Evolutionary conservation across 2,797 vertebrate genomes (phyloP).

Genomic region (Crocidura indochinensis): DNA sequence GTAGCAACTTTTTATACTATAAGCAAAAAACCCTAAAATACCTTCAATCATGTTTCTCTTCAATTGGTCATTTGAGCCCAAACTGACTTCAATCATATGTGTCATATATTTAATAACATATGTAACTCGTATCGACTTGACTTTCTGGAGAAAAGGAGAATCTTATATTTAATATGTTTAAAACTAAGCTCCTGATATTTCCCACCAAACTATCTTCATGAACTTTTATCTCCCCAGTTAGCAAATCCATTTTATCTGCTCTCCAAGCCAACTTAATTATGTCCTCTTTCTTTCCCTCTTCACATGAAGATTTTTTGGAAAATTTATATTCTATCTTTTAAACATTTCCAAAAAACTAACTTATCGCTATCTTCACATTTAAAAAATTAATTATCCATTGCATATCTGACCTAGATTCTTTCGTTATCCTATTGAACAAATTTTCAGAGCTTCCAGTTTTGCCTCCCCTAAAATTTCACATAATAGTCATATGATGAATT

Average conservation of each 20-base stretch:
- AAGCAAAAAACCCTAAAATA: background rate
- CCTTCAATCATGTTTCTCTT: background rate
- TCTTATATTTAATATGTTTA: background rate
- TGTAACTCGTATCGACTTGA: background rate
- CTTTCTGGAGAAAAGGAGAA: background rate
- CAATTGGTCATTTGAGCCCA: background rate
- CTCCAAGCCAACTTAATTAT: background rate
- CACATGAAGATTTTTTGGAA: background rate
- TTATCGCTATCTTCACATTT: background rate
- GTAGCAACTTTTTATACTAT: background rate
- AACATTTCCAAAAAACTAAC: background rate
- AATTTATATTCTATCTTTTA: background rate
- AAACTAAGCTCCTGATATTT: background rate
- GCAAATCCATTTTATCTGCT: background rate
- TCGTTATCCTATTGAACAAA: background rate
- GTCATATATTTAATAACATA: background rate
- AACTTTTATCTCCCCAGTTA: background rate
- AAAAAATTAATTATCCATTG: too few relatives aligned
- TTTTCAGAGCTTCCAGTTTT: background rate
- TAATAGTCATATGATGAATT: background rate
- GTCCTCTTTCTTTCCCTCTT: background rate
- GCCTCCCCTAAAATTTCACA: background rate
- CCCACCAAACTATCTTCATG: background rate
- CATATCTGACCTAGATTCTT: background rate
- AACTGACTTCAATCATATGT: background rate